Conservation (phyloP, 2,888 invertebrate genomes). For the Steromphala cineraria region DNA sequence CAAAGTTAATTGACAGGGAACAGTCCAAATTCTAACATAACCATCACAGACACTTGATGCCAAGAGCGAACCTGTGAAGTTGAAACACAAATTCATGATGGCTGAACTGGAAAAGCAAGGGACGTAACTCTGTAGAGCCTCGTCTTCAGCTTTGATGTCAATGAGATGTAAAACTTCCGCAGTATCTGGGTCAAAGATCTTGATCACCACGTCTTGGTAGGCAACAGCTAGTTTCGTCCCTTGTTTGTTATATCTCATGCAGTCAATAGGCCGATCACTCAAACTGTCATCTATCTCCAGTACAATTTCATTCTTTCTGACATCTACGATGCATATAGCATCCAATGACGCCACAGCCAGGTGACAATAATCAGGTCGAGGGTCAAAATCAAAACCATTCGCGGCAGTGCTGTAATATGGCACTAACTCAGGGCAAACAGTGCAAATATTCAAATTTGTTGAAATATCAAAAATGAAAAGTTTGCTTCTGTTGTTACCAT, state of each 20-base stretch:
- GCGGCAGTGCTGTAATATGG: slow-evolving; percentile 44
- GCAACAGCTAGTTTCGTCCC: slow-evolving; percentile 48
- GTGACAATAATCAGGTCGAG: slow-evolving; percentile 44
- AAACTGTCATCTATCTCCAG: slow-evolving; percentile 18
- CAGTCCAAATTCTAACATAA: slow-evolving; percentile 55
- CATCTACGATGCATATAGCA: slow-evolving; percentile 45
- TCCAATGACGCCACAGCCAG: slow-evolving; percentile 55
- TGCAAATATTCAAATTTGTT: slow-evolving; percentile 34
- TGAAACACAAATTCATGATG: slow-evolving; percentile 53
- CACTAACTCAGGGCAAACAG: slow-evolving; percentile 53
- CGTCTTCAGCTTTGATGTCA: slow-evolving; percentile 40
- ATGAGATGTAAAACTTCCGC: slow-evolving; percentile 42
- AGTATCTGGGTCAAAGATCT: slow-evolving; percentile 39
- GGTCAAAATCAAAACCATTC: slow-evolving; percentile 62
- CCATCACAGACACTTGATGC: slow-evolving; percentile 60
- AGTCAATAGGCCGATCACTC: slow-evolving; percentile 44
- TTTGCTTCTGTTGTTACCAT: slow-evolving; percentile 29
- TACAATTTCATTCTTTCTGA: slow-evolving; percentile 29
- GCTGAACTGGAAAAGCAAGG: slow-evolving; percentile 39
- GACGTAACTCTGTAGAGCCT: slow-evolving; percentile 24
- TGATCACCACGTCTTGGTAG: slow-evolving; percentile 47
- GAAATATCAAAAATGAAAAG: slow-evolving; percentile 45
- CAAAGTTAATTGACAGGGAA: slow-evolving; percentile 47
- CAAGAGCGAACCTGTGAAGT: slow-evolving; percentile 55
- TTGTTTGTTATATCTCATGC: slow-evolving; percentile 48